Evolutionary conservation across 92 coral and sea anemone genomes (phyloP).

Genomic region (Meandrina meandrites): DNA sequence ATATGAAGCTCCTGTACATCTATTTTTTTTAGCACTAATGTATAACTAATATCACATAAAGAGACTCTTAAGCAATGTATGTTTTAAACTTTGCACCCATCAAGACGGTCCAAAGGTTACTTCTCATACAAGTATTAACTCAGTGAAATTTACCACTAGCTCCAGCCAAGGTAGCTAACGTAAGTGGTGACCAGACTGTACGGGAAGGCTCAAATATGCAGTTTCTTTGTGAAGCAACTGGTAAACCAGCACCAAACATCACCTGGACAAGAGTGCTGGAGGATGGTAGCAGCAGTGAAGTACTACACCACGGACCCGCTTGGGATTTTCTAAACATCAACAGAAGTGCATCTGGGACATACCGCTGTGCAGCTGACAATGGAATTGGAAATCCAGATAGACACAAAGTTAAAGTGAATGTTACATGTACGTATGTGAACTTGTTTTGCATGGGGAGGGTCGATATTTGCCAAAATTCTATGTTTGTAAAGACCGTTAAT

Average conservation of each 20-base stretch:
- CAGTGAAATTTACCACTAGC: too few relatives aligned
- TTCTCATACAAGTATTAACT: too few relatives aligned
- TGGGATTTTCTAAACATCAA: neutral
- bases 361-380: constrained; percentile 51
- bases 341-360: constrained; percentile 43
- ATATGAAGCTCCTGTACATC: too few relatives aligned
- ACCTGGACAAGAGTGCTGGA: constrained; percentile 39
- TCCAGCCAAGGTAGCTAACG: neutral
- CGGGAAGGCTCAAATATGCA: neutral
- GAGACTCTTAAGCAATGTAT: too few relatives aligned
- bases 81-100: too few relatives aligned
- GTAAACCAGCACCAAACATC: constrained; percentile 43
- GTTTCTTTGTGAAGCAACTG: constrained; percentile 1
- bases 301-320: neutral
- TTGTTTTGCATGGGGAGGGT: too few relatives aligned
- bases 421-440: constrained; percentile 38
- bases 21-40: too few relatives aligned
- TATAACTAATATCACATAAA: too few relatives aligned
- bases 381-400: constrained; percentile 36
- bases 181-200: neutral
- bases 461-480: neutral
- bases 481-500: too few relatives aligned
- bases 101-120: too few relatives aligned
- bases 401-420: constrained; percentile 35
- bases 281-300: constrained; percentile 3